Evolutionary conservation across 2,797 vertebrate species (phyloP), one percentile per base, ranked within the genome.

Genomic region (Onychomys arenicola): DNA sequence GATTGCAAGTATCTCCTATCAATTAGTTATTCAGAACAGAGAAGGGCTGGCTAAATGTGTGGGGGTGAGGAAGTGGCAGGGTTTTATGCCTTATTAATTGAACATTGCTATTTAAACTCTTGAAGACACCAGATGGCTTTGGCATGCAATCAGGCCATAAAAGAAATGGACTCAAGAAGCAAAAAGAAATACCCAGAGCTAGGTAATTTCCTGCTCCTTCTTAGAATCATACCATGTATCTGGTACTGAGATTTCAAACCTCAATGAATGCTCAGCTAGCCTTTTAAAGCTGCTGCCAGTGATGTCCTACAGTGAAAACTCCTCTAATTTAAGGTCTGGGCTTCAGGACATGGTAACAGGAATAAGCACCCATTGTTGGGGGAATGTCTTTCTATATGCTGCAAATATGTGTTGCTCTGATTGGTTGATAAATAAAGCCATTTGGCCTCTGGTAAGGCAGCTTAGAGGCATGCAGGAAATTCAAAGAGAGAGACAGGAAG

Each of bases 61-160:
- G 92, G 90, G 95, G 78, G 43, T 40, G 97, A 97, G 96, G 97
- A 98, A 98, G 96, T 96, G 96, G 90, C 97, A 97, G 91, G 75
- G 69, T 84, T 96, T 97, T 97, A 98, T 57, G 97, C 97, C 97
- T 98, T 98, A 98, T 98, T 98, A 98, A 98, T 98, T 98, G 98
- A 98, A 98, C 98, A 98, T 90, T 23, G 90, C 98, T 98, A 98
- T 98, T 98, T 98, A 98, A 98, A 98, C 97, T 98, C 97, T 98
- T 94, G 96, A 97, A 98, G 98, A 98, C 96, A 97, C 97, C 97
- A 98, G 98, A 98, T 98, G 97, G 97, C 55, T 96, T 97, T 97
- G 97, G 96, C 97, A 85, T 88, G 65, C 23, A 92, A 96, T 98
- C 98, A 98, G 97, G 97, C 97, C 98, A 97, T 98, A 98, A 98